Percentiles rank a stretch among this genome's conserved stretches.
Evolutionary conservation across 2,888 invertebrate species (phyloP).

Genomic region (Hipparchia sbordonii): DNA sequence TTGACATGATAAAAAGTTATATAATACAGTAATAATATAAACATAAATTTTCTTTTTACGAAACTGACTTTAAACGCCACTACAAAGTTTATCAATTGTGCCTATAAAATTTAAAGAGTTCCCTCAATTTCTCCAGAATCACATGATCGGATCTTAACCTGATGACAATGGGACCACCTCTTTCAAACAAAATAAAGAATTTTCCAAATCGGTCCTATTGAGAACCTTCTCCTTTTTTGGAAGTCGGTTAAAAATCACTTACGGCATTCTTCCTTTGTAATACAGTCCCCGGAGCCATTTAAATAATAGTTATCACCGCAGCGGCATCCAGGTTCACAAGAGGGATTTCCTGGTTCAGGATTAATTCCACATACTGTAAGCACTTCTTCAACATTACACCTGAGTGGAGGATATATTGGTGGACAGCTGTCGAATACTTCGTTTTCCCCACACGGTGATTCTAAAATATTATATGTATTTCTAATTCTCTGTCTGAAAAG

Average conservation of each 20-base stretch:
- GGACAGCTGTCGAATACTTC: slow-evolving; percentile 25
- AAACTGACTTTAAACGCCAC: no score
- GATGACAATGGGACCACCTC: no score
- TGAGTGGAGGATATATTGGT: slow-evolving; percentile 18
- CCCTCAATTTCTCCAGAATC: no score
- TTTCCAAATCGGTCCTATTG: no score
- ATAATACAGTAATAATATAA: no score
- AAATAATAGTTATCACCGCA: slow-evolving; percentile 23
- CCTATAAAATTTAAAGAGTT: no score
- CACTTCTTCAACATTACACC: slow-evolving; percentile 21
- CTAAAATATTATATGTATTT: not conserved
- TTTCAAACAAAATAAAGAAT: no score
- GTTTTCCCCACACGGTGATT: slow-evolving; percentile 9
- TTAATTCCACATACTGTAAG: slow-evolving; percentile 10
- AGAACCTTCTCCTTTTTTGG: no score
- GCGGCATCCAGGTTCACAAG: slow-evolving; percentile 23
- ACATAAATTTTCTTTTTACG: no score
- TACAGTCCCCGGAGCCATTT: slow-evolving; percentile 18
- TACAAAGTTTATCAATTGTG: no score
- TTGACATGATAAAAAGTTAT: no score
- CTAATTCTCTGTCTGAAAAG: not conserved
- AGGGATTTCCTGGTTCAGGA: slow-evolving; percentile 2
- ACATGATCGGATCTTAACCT: no score
- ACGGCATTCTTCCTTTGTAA: slow-evolving; percentile 14
- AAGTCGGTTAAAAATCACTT: not conserved